Evolutionary conservation across 1,140 invertebrate species (phyloP), one percentile per base, ranked within the genome.

Genomic region (Chionoecetes opilio): DNA sequence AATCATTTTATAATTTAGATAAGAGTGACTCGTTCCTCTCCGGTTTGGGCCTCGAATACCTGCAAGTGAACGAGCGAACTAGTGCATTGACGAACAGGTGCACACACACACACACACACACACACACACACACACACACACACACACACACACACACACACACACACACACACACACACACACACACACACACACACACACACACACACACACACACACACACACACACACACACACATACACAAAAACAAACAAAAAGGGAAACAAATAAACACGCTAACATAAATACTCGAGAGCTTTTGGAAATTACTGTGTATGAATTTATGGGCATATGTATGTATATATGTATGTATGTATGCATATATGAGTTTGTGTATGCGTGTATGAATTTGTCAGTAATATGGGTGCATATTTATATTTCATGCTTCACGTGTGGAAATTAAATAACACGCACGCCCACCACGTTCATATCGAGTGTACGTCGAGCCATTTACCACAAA

Each of bases 111-210:
- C 29, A 31, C 85, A 87, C 32, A 41, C 41, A 90, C 88, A 37
- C 88, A 41, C 35, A 41, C 17, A 46, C 41, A 46, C 35, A 90
- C 88, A 90, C 88, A 38, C n/a, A 38, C 41, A 53, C n/a, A 91
- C 38, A 90, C 41, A 90, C 41, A 90, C 88, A 90, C 37, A 90
- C 88, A 90, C 88, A 90, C 88, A 90, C 88, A 90, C 88, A 90
- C 88, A 90, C 88, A 90, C 88, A 90, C 88, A 90, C 88, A 90
- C 88, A 90, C 88, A 90, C 88, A 90, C 88, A 90, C 88, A 90
- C 88, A 90, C 38, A 91, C 38, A 91, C 37, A n/a, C 38, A 91
- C 89, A 41, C 89, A 91, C 89, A 91, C 37, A 41, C 37, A 91
- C 89, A 41, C 89, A 91, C 37, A 91, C 37, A 91, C 89, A 21